A percentile compares a stretch with the other conserved stretches of the same genome.
These are phyloP conservation scores for Leptinotarsa lineolata DNA, from an alignment of 1,140 invertebrate genomes.

Conservation along the genomic window DNA sequence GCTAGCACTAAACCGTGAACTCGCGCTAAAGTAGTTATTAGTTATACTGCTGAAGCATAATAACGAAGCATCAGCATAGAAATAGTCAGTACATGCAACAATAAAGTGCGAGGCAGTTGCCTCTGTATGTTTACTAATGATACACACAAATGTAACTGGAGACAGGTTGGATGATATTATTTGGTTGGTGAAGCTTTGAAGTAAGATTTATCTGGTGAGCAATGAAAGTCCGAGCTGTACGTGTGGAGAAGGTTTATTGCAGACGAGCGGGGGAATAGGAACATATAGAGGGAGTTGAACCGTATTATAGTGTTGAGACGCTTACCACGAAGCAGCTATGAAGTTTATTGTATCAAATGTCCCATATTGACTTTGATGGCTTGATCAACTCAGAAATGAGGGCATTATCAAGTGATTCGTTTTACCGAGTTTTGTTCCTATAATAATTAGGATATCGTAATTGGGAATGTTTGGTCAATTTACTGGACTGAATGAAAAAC, in stretches of 20 bases:
- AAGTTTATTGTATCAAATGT: too few species aligned
- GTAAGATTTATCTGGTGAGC: conserved; percentile 47
- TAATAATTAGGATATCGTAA: too few species aligned
- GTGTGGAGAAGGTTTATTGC: conserved; percentile 32
- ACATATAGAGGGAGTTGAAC: conserved; percentile 12
- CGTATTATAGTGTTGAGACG: background rate
- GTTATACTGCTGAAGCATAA: conserved; percentile 18
- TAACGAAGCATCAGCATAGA: conserved; percentile 22
- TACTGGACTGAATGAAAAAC: too few species aligned
- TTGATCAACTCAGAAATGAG: too few species aligned
- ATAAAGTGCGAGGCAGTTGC: conserved; percentile 18
- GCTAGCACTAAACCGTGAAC: background rate
- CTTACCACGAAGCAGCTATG: too few species aligned
- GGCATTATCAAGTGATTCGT: too few species aligned
- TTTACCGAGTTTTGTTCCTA: too few species aligned
- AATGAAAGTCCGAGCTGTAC: conserved; percentile 44
- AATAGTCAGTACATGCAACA: conserved; percentile 18
- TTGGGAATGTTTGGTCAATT: too few species aligned
- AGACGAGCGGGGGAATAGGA: background rate
- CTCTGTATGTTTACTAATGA: conserved; percentile 34
- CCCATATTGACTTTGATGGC: too few species aligned
- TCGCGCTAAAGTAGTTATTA: conserved; percentile 10
- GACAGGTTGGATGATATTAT: conserved; percentile 35
- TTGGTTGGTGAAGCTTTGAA: conserved; percentile 34
- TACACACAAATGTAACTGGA: conserved; percentile 30